Conservation (phyloP, 2,888 invertebrate genomes). For the Amorpha juglandis region DNA sequence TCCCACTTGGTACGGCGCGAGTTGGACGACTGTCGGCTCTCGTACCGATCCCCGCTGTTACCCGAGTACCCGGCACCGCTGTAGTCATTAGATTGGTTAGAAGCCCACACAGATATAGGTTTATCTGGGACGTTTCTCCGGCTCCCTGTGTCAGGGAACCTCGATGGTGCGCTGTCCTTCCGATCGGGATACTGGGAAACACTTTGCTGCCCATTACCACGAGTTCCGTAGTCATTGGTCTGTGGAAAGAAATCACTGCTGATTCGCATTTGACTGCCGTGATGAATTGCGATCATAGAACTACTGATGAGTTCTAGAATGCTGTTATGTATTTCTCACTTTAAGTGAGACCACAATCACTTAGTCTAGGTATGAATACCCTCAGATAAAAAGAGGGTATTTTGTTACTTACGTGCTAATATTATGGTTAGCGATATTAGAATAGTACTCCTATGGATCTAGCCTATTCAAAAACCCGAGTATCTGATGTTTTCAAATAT, state of each 20-base stretch:
- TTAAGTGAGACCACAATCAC: not conserved
- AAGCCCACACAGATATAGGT: not conserved
- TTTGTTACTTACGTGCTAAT: too few relatives aligned
- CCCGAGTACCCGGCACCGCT: not conserved
- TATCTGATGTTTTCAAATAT: too few relatives aligned
- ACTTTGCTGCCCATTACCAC: constrained; percentile 11
- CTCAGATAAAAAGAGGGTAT: not conserved
- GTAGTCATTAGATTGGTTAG: not conserved
- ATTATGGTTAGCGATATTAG: too few relatives aligned
- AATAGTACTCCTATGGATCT: too few relatives aligned
- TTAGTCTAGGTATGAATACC: not conserved
- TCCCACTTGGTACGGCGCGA: constrained; percentile 18
- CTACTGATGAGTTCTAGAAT: not conserved
- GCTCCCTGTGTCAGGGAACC: constrained; percentile 1
- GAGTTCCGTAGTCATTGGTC: constrained; percentile 14
- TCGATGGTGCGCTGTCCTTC: not conserved
- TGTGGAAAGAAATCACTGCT: constrained; percentile 25
- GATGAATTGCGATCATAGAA: not conserved
- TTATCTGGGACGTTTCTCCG: not conserved
- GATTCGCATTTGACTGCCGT: not conserved
- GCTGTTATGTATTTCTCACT: not conserved
- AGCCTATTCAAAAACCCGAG: too few relatives aligned
- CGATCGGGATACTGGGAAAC: constrained; percentile 12
- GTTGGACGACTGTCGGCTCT: not conserved
- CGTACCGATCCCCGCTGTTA: not conserved